Conservation (phyloP, 1,140 invertebrate genomes). For the Bombyx mandarina region DNA sequence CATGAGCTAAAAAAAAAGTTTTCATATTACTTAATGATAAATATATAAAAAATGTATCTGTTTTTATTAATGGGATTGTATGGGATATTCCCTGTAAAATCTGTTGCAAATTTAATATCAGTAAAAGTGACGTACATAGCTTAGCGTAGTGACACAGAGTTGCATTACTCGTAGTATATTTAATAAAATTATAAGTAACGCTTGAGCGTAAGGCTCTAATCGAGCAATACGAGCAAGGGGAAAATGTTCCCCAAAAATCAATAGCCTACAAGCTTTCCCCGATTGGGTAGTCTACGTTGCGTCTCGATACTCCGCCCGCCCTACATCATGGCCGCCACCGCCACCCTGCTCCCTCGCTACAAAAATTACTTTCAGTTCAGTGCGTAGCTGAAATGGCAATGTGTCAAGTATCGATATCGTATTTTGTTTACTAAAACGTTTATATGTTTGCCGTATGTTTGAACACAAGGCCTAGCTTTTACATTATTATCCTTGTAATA, state of each 20-base stretch:
- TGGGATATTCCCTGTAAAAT: too few species aligned
- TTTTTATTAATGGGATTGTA: too few species aligned
- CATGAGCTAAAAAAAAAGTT: too few species aligned
- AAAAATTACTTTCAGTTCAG: neutral
- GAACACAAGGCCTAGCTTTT: neutral
- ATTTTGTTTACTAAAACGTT: neutral
- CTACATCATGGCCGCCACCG: conserved; percentile 44
- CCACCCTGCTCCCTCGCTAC: conserved; percentile 1
- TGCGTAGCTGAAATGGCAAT: neutral
- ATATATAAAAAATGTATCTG: too few species aligned
- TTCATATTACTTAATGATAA: too few species aligned
- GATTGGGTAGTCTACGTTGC: conserved; percentile 29
- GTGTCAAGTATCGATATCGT: neutral
- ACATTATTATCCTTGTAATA: conserved; percentile 17
- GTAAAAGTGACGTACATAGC: too few species aligned
- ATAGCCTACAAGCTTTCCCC: conserved; percentile 40
- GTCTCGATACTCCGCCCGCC: conserved; percentile 44
- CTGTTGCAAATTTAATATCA: too few species aligned
- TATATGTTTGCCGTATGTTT: neutral
- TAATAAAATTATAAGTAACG: too few species aligned
- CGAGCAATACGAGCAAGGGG: conserved; percentile 9
- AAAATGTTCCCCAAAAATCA: conserved; percentile 36
- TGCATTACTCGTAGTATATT: too few species aligned
- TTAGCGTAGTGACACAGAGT: too few species aligned
- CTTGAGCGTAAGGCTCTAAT: too few species aligned